Percentiles rank a stretch among this genome's conserved stretches.
Conservation (phyloP, 2,888 invertebrate species). For the Prostheceraeus crozeri region DNA sequence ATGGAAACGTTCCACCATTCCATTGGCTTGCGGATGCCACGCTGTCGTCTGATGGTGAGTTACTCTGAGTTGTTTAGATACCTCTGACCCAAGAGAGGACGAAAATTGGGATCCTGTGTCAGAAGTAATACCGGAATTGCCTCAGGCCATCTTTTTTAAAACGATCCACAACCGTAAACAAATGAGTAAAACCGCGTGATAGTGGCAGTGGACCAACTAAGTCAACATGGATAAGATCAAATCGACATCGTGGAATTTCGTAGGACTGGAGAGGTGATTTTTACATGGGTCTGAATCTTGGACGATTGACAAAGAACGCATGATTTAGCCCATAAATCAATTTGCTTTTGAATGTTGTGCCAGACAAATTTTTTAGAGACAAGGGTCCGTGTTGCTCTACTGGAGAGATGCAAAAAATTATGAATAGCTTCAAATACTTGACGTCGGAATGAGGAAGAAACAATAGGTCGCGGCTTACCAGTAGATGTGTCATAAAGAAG, state of each 20-base stretch:
- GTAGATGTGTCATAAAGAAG: constrained; percentile 32
- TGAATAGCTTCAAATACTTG: constrained; percentile 18
- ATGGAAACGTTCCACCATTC: constrained; percentile 56
- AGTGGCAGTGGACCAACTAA: constrained; percentile 55
- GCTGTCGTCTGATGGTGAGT: constrained; percentile 18
- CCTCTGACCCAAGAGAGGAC: constrained; percentile 39
- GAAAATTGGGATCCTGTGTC: constrained; percentile 46
- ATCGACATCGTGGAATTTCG: constrained; percentile 43
- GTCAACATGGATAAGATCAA: constrained; percentile 57
- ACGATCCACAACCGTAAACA: constrained; percentile 45
- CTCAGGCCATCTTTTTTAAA: constrained; percentile 42
- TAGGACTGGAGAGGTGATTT: constrained; percentile 34
- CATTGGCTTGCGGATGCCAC: constrained; percentile 48
- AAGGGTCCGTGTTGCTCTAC: constrained; percentile 28
- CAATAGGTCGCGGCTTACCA: constrained; percentile 37
- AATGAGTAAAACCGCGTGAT: constrained; percentile 40
- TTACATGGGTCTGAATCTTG: constrained; percentile 48
- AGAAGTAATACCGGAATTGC: constrained; percentile 27
- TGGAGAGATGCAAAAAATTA: constrained; percentile 27
- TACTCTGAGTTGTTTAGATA: constrained; percentile 32
- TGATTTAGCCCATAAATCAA: constrained; percentile 44
- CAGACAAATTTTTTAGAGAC: constrained; percentile 28
- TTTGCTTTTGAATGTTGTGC: constrained; percentile 40
- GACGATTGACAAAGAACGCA: constrained; percentile 48
- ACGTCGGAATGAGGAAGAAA: constrained; percentile 29